phyloP scores from a whole-genome alignment of 2,113 vertebrate genomes.

The Aspidoscelis tigris region DNA sequence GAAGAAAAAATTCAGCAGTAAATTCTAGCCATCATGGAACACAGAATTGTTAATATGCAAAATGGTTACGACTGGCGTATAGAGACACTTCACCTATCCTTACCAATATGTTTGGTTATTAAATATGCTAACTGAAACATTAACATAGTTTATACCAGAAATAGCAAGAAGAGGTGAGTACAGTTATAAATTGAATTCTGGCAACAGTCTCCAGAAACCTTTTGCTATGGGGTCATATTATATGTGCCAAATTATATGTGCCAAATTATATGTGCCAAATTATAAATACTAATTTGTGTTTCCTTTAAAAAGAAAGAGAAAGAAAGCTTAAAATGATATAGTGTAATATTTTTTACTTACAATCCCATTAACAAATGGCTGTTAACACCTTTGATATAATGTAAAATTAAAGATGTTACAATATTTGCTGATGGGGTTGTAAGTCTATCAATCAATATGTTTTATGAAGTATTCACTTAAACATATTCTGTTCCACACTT shows the following conservation, averaged over 20 bases:
- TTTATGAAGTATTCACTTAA: slow-evolving; percentile 53
- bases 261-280: slow-evolving; percentile 51
- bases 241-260: slow-evolving; percentile 44
- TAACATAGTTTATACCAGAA: slow-evolving; percentile 63
- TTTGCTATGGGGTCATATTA: background rate
- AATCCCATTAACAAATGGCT: no score
- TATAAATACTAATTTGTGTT: slow-evolving; percentile 62
- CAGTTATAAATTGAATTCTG: slow-evolving; percentile 54
- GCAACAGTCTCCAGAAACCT: slow-evolving; percentile 25
- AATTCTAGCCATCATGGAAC: slow-evolving; percentile 61
- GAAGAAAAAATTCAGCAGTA: slow-evolving; percentile 38
- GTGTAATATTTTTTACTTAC: no score
- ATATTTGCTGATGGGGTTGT: slow-evolving; percentile 39
- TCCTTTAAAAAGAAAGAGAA: slow-evolving; percentile 29
- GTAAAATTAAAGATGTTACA: slow-evolving; percentile 44
- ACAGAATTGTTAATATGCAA: slow-evolving; percentile 31
- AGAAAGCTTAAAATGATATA: slow-evolving; percentile 32
- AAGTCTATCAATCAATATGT: slow-evolving; percentile 53
- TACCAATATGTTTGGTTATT: slow-evolving; percentile 60
- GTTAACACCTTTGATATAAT: no score
- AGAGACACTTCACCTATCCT: slow-evolving; percentile 10
- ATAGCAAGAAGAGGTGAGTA: slow-evolving; percentile 49
- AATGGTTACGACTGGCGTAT: slow-evolving; percentile 43
- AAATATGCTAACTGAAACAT: slow-evolving; percentile 50
- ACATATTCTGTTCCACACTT: slow-evolving; percentile 11